These are phyloP conservation scores for Dendrolimus houi DNA, from an alignment of 2,888 invertebrate genomes.

Conservation along the genomic window DNA sequence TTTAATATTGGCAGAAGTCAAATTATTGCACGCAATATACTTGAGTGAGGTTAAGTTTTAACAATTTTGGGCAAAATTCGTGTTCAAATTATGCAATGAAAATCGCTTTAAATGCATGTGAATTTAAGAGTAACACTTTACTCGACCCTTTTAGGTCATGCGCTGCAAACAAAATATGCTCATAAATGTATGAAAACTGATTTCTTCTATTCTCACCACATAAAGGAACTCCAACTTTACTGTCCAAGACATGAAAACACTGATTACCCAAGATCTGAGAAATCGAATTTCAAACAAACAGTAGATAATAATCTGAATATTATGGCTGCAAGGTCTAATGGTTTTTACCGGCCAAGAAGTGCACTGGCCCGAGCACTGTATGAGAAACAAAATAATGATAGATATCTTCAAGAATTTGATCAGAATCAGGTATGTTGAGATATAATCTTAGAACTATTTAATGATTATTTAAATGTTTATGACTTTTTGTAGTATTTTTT, in stretches of 20 bases:
- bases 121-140: constrained; percentile 13
- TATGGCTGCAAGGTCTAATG: constrained; percentile 40
- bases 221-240: constrained; percentile 36
- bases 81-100: background rate
- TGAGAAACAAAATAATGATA: constrained; percentile 83
- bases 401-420: constrained; percentile 80
- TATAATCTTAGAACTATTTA: background rate
- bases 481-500: no score
- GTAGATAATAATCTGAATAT: constrained; percentile 28
- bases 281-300: constrained; percentile 14
- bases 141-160: constrained; percentile 20
- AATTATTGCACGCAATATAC: background rate
- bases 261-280: constrained; percentile 18
- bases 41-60: constrained; percentile 14
- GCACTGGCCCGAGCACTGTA: constrained; percentile 83
- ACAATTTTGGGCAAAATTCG: constrained; percentile 2
- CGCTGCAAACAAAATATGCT: constrained; percentile 17
- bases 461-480: no score
- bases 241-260: constrained; percentile 30
- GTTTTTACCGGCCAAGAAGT: constrained; percentile 80
- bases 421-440: constrained; percentile 79
- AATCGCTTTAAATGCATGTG: constrained; percentile 3
- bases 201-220: constrained; percentile 38
- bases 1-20: background rate
- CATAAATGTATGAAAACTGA: constrained; percentile 31